These are phyloP conservation scores for Chaetops frenatus DNA, from an alignment of 2,113 vertebrate genomes.

Conservation along the genomic window DNA sequence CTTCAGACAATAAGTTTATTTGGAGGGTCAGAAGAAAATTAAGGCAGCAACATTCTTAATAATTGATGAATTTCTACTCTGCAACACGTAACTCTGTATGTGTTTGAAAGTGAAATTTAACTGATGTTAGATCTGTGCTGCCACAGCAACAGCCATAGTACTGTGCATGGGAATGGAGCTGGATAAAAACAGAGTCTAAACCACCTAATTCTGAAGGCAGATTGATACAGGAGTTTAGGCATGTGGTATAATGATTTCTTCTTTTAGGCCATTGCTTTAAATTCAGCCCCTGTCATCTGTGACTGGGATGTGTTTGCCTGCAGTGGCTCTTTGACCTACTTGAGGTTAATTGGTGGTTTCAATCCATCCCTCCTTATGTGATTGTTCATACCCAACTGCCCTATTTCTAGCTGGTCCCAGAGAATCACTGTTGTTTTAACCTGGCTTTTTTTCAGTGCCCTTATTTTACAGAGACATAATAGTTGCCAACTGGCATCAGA, in stretches of 20 bases:
- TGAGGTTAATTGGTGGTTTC: constrained; percentile 41
- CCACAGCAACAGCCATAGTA: background rate
- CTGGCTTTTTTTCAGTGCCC: background rate
- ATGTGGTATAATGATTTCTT: background rate
- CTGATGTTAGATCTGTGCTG: background rate
- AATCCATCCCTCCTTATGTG: background rate
- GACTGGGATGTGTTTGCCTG: background rate
- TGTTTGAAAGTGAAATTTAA: background rate
- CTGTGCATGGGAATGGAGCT: background rate
- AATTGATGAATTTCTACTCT: background rate
- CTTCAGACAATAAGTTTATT: background rate
- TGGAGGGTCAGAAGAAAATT: background rate
- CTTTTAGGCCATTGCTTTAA: constrained; percentile 15
- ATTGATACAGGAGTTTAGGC: background rate
- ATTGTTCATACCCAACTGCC: background rate
- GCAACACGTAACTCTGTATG: background rate
- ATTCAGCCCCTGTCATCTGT: background rate
- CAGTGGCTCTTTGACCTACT: background rate
- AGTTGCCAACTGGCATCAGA: background rate
- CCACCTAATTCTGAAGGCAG: background rate
- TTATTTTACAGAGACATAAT: background rate
- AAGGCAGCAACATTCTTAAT: background rate
- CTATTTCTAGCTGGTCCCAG: background rate
- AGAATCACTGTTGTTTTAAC: background rate
- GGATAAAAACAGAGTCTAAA: background rate